A percentile compares a stretch with the other conserved stretches of the same genome.
Conservation (phyloP, 2,888 invertebrate species). For the Acronicta aceris region DNA sequence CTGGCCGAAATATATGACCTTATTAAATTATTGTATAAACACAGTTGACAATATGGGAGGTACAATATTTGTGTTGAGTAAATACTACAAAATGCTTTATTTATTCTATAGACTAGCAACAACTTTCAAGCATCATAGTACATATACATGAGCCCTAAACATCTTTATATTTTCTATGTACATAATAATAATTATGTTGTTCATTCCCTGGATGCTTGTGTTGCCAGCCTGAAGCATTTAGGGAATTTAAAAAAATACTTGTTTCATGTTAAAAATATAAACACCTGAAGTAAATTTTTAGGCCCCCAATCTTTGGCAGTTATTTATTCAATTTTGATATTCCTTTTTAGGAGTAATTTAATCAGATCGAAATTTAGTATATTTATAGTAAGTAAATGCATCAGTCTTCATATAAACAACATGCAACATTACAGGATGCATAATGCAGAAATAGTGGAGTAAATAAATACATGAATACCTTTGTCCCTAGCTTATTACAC, state of each 20-base stretch:
- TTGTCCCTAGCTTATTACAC: conserved; percentile 59
- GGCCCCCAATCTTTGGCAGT: conserved; percentile 50
- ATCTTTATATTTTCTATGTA: conserved; percentile 1
- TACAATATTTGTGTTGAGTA: conserved; percentile 35
- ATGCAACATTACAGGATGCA: conserved; percentile 46
- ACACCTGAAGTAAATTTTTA: conserved; percentile 19
- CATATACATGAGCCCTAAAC: background rate
- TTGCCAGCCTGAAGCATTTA: conserved; percentile 10
- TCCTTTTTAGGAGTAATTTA: conserved; percentile 6
- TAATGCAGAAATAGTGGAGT: conserved; percentile 49
- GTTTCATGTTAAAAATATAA: conserved; percentile 2
- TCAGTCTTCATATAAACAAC: conserved; percentile 75
- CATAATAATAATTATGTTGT: background rate
- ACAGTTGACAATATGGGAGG: conserved; percentile 32
- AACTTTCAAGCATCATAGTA: conserved; percentile 2
- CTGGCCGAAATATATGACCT: conserved; percentile 59
- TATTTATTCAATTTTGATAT: conserved; percentile 16
- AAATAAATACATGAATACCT: conserved; percentile 46
- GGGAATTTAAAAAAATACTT: conserved; percentile 13
- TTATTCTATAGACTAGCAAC: conserved; percentile 24
- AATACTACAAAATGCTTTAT: conserved; percentile 42
- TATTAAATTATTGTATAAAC: conserved; percentile 40
- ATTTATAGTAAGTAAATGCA: conserved; percentile 67
- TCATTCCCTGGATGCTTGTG: background rate
- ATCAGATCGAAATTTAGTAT: conserved; percentile 28